These are phyloP conservation scores for Denticeps clupeoides DNA, from an alignment of 2,797 vertebrate genomes.

Conservation along the genomic window DNA sequence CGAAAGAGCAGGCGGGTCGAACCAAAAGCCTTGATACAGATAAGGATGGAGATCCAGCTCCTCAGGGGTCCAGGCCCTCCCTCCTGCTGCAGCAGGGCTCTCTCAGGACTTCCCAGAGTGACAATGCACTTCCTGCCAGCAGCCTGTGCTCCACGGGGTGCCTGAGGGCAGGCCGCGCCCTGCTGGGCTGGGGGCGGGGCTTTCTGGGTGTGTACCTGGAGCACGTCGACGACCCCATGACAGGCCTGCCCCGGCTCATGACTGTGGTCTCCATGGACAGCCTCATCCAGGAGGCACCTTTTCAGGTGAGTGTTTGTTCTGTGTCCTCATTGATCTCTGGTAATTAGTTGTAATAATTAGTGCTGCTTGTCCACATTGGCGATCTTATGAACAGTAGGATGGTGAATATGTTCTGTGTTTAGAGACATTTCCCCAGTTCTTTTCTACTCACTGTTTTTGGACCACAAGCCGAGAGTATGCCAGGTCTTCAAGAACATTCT, in stretches of 20 bases:
- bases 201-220: constrained; percentile 68
- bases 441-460: no score
- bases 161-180: constrained; percentile 48
- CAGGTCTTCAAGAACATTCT: background rate
- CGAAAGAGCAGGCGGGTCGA: constrained; percentile 65
- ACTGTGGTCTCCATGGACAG: constrained; percentile 71
- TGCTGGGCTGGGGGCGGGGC: constrained; percentile 73
- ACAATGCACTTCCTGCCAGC: constrained; percentile 56
- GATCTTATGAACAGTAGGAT: no score
- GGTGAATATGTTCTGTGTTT: no score
- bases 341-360: no score
- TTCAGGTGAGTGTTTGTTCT: constrained; percentile 45
- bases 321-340: background rate
- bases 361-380: no score
- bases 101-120: constrained; percentile 66
- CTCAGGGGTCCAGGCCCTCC: constrained; percentile 38
- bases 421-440: no score
- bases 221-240: constrained; percentile 65
- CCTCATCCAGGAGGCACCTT: constrained; percentile 67
- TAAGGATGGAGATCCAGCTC: constrained; percentile 48
- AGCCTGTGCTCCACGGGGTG: constrained; percentile 35
- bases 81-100: constrained; percentile 48
- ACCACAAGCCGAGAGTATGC: no score
- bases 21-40: constrained; percentile 70
- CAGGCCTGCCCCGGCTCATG: constrained; percentile 61